These are phyloP conservation scores for Apostichopus leukothele DNA, from an alignment of 53 echinoderm and acorn worm genomes.

Conservation along the genomic window DNA sequence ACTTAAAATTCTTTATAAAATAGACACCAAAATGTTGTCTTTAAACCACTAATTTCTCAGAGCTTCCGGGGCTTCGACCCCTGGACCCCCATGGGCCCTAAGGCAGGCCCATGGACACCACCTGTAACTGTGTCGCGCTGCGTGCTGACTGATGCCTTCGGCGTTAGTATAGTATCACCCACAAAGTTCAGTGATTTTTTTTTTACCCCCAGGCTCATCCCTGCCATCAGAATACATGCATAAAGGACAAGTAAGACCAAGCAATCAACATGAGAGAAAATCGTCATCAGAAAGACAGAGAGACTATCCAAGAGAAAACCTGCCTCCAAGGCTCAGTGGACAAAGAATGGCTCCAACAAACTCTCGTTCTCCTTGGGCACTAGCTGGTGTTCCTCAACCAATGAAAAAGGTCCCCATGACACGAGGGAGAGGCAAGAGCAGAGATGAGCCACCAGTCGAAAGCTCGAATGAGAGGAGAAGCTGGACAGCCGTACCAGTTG, in stretches of 20 bases:
- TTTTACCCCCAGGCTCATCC: too few species aligned
- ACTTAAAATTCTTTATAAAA: too few species aligned
- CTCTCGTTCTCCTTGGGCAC: constrained; percentile 34
- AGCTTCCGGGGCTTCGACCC: too few species aligned
- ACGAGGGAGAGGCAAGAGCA: constrained; percentile 15
- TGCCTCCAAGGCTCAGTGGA: not conserved
- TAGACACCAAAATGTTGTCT: too few species aligned
- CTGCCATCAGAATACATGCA: not conserved
- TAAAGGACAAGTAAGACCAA: not conserved
- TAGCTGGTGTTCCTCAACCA: constrained; percentile 27
- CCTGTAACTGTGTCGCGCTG: too few species aligned
- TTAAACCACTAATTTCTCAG: too few species aligned
- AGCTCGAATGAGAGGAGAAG: not conserved
- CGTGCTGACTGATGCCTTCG: too few species aligned
- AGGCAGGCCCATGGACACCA: too few species aligned
- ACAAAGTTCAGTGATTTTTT: too few species aligned
- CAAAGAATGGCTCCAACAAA: constrained; percentile 9
- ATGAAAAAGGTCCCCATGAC: not conserved
- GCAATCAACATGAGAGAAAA: not conserved
- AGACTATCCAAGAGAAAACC: not conserved
- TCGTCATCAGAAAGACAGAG: not conserved
- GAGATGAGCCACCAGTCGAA: not conserved
- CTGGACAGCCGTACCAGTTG: not conserved
- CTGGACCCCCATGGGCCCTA: too few species aligned
- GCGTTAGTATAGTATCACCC: too few species aligned